Base-by-base conservation (phyloP, 2,113 vertebrate genomes). In the Gobiocypris rarus region DNA sequence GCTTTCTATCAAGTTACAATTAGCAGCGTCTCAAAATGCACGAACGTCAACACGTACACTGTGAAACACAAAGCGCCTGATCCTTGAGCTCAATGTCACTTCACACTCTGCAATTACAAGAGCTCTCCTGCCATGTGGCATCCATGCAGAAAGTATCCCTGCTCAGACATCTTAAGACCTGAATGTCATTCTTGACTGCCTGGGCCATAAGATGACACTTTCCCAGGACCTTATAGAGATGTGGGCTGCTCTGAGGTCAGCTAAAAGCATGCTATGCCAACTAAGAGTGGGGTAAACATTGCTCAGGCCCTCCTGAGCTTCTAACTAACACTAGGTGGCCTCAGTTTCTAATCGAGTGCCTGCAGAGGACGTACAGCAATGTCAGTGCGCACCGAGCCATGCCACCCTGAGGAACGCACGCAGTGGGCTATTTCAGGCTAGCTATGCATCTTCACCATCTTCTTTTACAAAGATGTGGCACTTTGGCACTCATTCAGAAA, bases 131-230 rank as follows among this genome's bases (percentile, higher is more conserved):
- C 73, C 89, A 88, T 85, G 87, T 82, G 70, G 86, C 87, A 83
- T 89, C 84, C 85, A 50, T 81, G 89, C 83, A 89, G 83, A 92
- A 93, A 89, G 93, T 89, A 92, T 87, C 90, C 89, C 85, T 80
- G 78, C 81, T 87, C 82, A 82, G 52, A 52, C 50, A 34, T 67
- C 56, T 28, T 83, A 89, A 82, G 85, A 86, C 86, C 82, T 88
- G 76, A 84, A 81, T 89, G 85, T 78, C 82, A 82, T 85, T 82
- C 81, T 45, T 70, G 38, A 80, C 76, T 75, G 73, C 73, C 56
- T 11, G 48, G 22, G 84, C 59, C 56, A 71, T 56, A 50, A 86
- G 76, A 83, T 80, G 84, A 61, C 54, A 70, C 85, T 86, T 82
- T 85, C 82, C 28, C 45, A 85, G 48, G 13, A 19, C 31, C 76